phyloP scores from a whole-genome alignment of 2,797 vertebrate genomes.

The Morelia viridis region DNA sequence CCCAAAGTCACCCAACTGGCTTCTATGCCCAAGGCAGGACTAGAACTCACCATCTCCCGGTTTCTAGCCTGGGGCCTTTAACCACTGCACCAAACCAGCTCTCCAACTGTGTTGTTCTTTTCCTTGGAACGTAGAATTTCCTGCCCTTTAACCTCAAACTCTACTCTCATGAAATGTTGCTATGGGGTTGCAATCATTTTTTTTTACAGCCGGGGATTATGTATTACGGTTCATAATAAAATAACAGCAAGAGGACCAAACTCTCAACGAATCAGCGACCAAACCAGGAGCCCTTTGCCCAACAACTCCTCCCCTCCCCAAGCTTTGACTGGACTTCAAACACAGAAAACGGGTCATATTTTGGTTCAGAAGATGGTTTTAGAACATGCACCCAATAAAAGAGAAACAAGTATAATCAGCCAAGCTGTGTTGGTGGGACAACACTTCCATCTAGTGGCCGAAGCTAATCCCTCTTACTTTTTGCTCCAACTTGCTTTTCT shows the following conservation, averaged over 20 bases:
- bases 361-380: fast-evolving
- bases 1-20: no score
- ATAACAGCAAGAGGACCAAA: not conserved
- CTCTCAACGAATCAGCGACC: not conserved
- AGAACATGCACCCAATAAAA: not conserved
- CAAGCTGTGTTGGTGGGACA: not conserved
- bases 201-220: not conserved
- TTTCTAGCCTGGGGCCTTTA: not conserved
- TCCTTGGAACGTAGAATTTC: not conserved
- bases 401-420: fast-evolving
- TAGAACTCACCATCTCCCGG: not conserved
- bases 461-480: fast-evolving
- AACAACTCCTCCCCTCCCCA: not conserved
- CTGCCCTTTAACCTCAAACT: not conserved
- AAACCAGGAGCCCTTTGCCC: not conserved
- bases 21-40: not conserved
- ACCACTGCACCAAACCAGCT: not conserved
- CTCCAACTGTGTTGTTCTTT: not conserved
- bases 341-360: not conserved
- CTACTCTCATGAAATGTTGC: not conserved
- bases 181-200: not conserved
- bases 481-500: not conserved
- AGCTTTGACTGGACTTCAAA: not conserved
- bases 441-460: conserved; percentile 59
- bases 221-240: not conserved